Evolutionary conservation across 2,888 invertebrate genomes (phyloP), one percentile per base, ranked within the genome.

Genomic region (Ormyrus rosae): DNA sequence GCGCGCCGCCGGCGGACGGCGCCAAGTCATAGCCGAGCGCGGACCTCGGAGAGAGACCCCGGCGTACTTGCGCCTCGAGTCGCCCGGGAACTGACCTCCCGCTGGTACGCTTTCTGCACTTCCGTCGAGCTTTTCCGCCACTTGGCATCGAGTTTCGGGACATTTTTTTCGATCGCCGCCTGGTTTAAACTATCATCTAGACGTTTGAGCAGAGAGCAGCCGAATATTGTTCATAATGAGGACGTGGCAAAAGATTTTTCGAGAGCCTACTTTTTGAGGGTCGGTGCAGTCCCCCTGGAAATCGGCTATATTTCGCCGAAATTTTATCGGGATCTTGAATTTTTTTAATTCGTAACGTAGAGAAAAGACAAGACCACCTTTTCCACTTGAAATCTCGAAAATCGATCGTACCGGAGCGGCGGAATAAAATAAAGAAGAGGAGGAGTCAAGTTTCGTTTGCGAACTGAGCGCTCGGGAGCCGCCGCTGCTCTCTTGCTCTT

Each of bases 41-140:
- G 87, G 86, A 86, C 88, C 85, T 84, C 85, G 87, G 80, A 85
- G 87, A 87, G 83, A 85, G 85, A 5, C 86, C 85, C 80, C 8
- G 8, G 70, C 56, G 81, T n/a, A 58, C 82, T 80, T 78, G 81
- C 73, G 82, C 81, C 81, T 74, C 69, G 8, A 6, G 9, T 9
- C 34, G 34, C 46, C n/a, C 63, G 50, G 53, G 50, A 6, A 48
- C 75, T 70, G 76, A 81, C 78, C 81, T 78, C 69, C 51, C 60
- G 65, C 8, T 51, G 82, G 81, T 77, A 81, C 78, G 81, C 78
- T 56, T 79, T 81, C 53, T 5, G 9, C 72, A 71, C 67, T 80
- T 80, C 53, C 0, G 45, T 6, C 34, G 19, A 7, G 60, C 72
- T 81, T 78, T 78, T 76, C 34, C n/a, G 34, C 34, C 34, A 2